Evolutionary conservation across 2,113 vertebrate species (phyloP), one percentile per base, ranked within the genome.

Genomic region (Arizona elegans): DNA sequence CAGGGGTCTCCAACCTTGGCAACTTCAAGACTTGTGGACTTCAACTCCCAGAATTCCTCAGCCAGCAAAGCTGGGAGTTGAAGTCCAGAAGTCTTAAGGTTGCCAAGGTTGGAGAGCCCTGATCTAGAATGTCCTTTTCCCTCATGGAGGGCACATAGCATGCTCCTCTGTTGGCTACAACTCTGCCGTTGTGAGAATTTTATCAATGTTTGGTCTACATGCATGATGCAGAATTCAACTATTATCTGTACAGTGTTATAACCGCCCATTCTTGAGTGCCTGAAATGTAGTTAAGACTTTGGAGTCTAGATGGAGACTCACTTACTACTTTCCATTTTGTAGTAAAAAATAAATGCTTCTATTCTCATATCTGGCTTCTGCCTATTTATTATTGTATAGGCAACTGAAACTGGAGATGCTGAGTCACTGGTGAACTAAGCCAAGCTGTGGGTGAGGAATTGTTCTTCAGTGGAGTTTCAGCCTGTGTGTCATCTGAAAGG

Each of bases 311-410:
- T 33, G 87, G 86, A 91, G 58, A 50, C 9, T 88, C 56, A 54
- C 21, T 93, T 65, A 93, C 86, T 89, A 55, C 58, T 59, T 90
- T 93, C 75, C 89, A 17, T 52, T 94, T 85, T 95, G 91, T n/a
- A 38, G 1, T 56, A 38, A 92, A 92, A 75, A 88, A 89, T 38
- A 62, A 92, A 94, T 23, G 19, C 21, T 92, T 10, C 75, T 89
- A 17, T 21, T 8, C 92, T 93, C 24, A 21, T 92, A 91, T 85
- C 75, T 1, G 0, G 65, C 24, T 92, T 4, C 58, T 33, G 38
- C 62, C 10, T 8, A 19, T 88, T 43, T 2, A 92, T 92, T 95
- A 85, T 59, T 24, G 43, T 9, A n/a, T 15, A 12, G 4, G 62
- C 50, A 75, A 9, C 17, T 26, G 15, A 54, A 56, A 47, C 23